phyloP scores from a whole-genome alignment of 2,888 invertebrate genomes.

The Sarcophaga subvicina region DNA sequence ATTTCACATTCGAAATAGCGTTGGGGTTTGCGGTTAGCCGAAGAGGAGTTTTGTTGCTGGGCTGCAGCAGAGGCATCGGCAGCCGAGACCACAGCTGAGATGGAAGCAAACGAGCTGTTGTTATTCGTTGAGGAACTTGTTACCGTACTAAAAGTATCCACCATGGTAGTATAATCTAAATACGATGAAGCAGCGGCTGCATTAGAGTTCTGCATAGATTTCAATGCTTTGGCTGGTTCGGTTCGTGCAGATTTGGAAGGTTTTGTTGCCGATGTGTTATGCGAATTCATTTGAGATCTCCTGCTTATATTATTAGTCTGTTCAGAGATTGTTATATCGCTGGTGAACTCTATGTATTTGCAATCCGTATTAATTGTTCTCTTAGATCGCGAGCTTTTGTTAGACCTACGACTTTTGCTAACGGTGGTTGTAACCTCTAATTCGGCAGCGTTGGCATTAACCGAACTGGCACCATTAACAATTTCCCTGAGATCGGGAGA shows the following conservation, averaged over 20 bases:
- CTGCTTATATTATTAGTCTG: constrained; percentile 21
- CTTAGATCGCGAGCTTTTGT: constrained; percentile 55
- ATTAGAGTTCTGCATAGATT: constrained; percentile 37
- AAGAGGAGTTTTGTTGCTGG: constrained; percentile 67
- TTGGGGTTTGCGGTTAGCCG: constrained; percentile 71
- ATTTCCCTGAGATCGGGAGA: constrained; percentile 78
- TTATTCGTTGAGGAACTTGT: constrained; percentile 68
- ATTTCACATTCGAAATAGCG: constrained; percentile 90
- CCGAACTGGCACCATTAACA: constrained; percentile 72
- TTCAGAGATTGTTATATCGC: constrained; percentile 5
- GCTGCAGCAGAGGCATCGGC: constrained; percentile 73
- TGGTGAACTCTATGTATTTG: constrained; percentile 75
- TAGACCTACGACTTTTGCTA: constrained; percentile 21
- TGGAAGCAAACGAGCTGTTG: constrained; percentile 59
- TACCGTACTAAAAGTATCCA: constrained; percentile 71
- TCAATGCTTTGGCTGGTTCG: constrained; percentile 38
- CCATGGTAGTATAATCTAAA: constrained; percentile 73
- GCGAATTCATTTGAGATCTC: background rate
- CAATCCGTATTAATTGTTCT: constrained; percentile 70
- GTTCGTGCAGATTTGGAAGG: constrained; percentile 45
- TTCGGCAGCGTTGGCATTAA: constrained; percentile 68
- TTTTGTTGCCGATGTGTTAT: constrained; percentile 1
- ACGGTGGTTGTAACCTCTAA: constrained; percentile 24
- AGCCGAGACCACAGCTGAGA: constrained; percentile 73
- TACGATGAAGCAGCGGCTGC: constrained; percentile 66